Percentiles rank a stretch among this genome's conserved stretches.
Conservation (phyloP, 1,140 invertebrate genomes). For the Brachystomella parvula region DNA sequence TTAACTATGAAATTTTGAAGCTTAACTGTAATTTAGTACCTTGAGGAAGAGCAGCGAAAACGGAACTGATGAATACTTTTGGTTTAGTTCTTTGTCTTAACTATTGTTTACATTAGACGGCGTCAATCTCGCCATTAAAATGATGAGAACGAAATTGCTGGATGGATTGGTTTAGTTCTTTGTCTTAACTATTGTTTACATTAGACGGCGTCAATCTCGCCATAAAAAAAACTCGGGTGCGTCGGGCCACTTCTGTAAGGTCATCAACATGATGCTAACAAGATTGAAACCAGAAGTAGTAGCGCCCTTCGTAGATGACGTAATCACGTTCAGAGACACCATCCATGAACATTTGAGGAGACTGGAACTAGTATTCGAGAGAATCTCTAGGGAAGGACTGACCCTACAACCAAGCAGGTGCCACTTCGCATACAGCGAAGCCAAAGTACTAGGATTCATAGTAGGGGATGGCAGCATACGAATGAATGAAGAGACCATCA, state of each 20-base stretch:
- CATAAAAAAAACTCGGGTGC: no score
- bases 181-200: no score
- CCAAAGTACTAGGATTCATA: slow-evolving; percentile 43
- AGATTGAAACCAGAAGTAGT: slow-evolving; percentile 35
- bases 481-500: slow-evolving; percentile 37
- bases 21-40: no score
- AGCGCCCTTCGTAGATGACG: slow-evolving; percentile 41
- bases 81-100: no score
- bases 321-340: slow-evolving; percentile 33
- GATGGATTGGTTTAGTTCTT: no score
- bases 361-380: slow-evolving; percentile 41
- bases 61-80: no score
- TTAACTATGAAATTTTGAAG: no score
- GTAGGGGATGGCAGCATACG: slow-evolving; percentile 40
- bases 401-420: slow-evolving; percentile 42
- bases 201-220: no score
- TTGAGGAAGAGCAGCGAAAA: no score
- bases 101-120: no score
- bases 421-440: slow-evolving; percentile 37
- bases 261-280: slow-evolving; percentile 42
- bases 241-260: slow-evolving; percentile 44
- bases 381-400: slow-evolving; percentile 29
- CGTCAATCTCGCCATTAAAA: no score
- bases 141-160: no score
- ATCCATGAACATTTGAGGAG: slow-evolving; percentile 42